Evolutionary conservation across 2,888 invertebrate genomes (phyloP), one percentile per base, ranked within the genome.

Genomic region (Dinocampus coccinellae): DNA sequence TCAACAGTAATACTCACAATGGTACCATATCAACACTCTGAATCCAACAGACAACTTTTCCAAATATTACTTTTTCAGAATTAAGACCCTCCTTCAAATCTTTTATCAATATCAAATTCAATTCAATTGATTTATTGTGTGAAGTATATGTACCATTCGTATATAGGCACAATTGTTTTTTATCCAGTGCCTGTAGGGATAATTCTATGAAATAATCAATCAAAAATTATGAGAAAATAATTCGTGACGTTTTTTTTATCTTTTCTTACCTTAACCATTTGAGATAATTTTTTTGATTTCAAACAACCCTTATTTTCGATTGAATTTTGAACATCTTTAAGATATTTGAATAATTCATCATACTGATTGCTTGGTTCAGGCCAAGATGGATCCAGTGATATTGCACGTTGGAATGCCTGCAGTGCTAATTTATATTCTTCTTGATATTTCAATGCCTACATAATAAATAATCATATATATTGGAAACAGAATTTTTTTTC

Each of bases 31-130:
- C 93, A 63, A 93, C 93, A 79, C 92, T 92, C 75, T 92, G 91
- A 75, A 95, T 91, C 73, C 94, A 94, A 78, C 95, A 95, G 2
- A 96, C 92, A 24, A 96, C 96, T 85, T 92, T 93, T 2, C 95
- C 96, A 70, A 94, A 85, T 0, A 95, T 86, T 0, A 95, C 92
- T 81, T 91, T 92, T 76, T 91, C 90, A 39, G 90, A 86, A 82
- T 96, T 96, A 10, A 89, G 79, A 2, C 94, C 95, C 3, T 90
- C 87, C 61, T 89, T 87, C 70, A 95, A 86, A 42, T 90, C 88
- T 42, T 88, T 88, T 13, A 95, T 83, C 1, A 84, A 84, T 7
- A 88, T 86, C 74, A 88, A 86, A 53, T 88, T 84, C 73, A 93
- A 85, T 79, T 88, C 90, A 1, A 91, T 88, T 34, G 88, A 88